Conservation (phyloP, 2,797 vertebrate species). For the Lepilemur septentrionalis region DNA sequence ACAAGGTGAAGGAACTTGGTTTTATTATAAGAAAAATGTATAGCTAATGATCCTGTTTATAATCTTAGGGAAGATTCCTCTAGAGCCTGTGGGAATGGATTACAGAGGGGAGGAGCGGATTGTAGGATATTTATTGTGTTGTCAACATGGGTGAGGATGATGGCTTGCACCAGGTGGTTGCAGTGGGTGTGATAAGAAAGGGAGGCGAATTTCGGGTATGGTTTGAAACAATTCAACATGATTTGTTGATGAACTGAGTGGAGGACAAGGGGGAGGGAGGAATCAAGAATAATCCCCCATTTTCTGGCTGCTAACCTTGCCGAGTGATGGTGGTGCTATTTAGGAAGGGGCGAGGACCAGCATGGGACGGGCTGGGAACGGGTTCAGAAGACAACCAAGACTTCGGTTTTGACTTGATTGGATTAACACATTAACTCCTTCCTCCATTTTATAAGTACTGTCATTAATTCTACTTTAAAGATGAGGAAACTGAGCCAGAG, state of each 20-base stretch:
- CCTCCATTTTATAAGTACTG: background rate
- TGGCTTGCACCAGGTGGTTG: background rate
- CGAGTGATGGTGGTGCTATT: background rate
- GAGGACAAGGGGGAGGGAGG: background rate
- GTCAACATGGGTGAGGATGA: background rate
- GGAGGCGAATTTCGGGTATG: background rate
- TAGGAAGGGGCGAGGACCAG: background rate
- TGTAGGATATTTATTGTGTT: background rate
- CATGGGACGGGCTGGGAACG: background rate
- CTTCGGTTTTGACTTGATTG: background rate
- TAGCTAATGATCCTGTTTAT: background rate
- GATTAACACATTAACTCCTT: background rate
- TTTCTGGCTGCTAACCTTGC: background rate
- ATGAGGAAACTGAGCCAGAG: background rate
- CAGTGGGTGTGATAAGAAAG: background rate
- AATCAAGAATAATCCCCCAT: background rate
- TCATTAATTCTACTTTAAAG: background rate
- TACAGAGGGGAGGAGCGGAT: background rate
- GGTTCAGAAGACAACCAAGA: background rate
- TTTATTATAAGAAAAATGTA: background rate
- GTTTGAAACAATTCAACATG: background rate
- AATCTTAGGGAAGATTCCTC: background rate
- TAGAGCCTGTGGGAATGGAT: background rate
- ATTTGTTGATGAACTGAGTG: background rate
- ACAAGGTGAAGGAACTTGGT: background rate